Conservation (phyloP, 1,140 invertebrate genomes). For the Drosophila ambigua region DNA sequence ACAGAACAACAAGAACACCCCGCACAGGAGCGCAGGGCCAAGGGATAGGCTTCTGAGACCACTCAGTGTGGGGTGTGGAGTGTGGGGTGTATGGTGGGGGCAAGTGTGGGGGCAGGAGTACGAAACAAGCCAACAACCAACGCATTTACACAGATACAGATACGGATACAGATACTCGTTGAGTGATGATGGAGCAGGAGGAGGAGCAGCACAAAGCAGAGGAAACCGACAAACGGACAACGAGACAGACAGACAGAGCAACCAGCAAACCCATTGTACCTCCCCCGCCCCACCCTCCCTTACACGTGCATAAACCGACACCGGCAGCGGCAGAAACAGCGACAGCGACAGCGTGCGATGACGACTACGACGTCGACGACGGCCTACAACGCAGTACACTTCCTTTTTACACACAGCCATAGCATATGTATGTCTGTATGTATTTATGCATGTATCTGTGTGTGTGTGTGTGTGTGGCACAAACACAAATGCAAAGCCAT, state of each 20-base stretch:
- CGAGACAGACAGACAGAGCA: conserved; percentile 20
- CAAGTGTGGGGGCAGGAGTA: conserved; percentile 15
- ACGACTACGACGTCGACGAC: conserved; percentile 38
- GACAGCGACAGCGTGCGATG: conserved; percentile 31
- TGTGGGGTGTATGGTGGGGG: not conserved
- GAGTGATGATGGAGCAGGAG: conserved; percentile 27
- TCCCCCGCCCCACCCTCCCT: conserved; percentile 52
- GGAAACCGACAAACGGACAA: conserved; percentile 13
- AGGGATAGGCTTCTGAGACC: too few relatives aligned
- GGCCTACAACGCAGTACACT: conserved; percentile 76
- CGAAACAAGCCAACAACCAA: conserved; percentile 60
- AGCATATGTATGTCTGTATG: not conserved
- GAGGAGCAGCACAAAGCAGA: not conserved
- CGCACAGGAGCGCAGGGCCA: conserved; percentile 10
- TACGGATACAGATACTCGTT: conserved; percentile 70
- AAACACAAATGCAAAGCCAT: conserved; percentile 44
- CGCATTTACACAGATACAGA: conserved; percentile 74
- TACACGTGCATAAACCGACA: conserved; percentile 45
- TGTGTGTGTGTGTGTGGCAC: conserved; percentile 7
- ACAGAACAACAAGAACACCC: conserved; percentile 11
- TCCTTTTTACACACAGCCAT: conserved; percentile 68
- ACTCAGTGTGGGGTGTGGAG: too few relatives aligned
- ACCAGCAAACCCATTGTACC: conserved; percentile 47
- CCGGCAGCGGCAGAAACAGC: conserved; percentile 27
- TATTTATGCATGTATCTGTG: conserved; percentile 17